Evolutionary conservation across 2,888 invertebrate species (phyloP), one percentile per base, ranked within the genome.

Genomic region (Polymixis lichenea): DNA sequence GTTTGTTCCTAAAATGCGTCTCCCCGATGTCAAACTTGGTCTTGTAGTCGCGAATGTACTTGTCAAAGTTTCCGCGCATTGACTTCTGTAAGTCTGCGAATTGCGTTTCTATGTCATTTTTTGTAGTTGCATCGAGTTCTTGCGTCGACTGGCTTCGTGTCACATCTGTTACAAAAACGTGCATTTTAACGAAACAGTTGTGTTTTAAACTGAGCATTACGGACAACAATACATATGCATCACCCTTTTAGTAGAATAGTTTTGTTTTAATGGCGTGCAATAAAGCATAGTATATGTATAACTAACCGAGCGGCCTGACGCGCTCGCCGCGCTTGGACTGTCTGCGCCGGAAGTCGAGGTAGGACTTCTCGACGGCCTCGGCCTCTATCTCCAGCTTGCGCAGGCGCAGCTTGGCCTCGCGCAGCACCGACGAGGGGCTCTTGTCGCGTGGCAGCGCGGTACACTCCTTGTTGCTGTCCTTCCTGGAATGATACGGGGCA

Each of bases 301-400:
- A 80, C 82, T 64, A 51, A 82, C 77, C 77, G 17, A 87, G 61
- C 17, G 70, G 60, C n/a, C 56, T 66, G 11, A 15, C 72, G 0
- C 72, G 69, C 4, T 80, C 19, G 0, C 72, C 82, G 1, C 60
- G 53, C 49, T 87, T 82, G 0, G 88, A 82, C 77, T 93, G 94
- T 28, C 92, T 89, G 68, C 89, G 90, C 28, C 94, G 92, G 82
- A 95, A 97, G 88, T 95, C 92, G 51, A 92, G 77, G 88, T 97
- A 97, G 1, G 97, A 97, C 64, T 94, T 88, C 90, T 97, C 97
- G 0, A 97, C 97, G 1, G 97, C 97, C 71, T 97, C 97, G 25
- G 97, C 97, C 86, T 97, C 97, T n/a, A 97, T 95, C 91, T 97
- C 97, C 77, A 97, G 88, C 88, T 96, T 95, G 79, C 95, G 92